Evolutionary conservation across 2,797 vertebrate species (phyloP).

Genomic region (Argentina silus): DNA sequence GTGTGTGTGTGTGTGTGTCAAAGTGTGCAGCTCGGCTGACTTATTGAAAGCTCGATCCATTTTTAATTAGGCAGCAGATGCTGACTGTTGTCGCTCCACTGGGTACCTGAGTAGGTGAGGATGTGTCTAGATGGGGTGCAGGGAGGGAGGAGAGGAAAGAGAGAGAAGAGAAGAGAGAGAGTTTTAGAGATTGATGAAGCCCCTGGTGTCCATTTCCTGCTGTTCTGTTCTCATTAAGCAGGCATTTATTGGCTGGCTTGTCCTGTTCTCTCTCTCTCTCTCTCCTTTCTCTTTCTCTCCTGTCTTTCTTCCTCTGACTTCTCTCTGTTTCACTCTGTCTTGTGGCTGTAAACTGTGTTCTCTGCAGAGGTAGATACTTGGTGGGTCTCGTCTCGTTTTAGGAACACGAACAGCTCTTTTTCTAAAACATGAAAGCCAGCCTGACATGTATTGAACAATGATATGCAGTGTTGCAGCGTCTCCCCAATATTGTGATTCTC

Average conservation of each 20-base stretch:
- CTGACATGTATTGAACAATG: no score
- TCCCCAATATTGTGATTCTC: conserved; percentile 31
- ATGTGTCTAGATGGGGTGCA: conserved; percentile 16
- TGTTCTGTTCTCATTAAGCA: conserved; percentile 2
- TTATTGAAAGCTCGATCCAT: conserved; percentile 60
- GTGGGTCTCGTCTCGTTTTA: no score
- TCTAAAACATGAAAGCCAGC: no score
- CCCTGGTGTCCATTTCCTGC: conserved; percentile 7
- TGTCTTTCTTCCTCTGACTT: background rate
- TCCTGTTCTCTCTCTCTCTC: conserved; percentile 16
- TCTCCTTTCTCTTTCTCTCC: background rate
- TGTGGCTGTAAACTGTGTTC: no score
- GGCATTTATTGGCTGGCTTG: conserved; percentile 8
- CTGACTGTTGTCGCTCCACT: conserved; percentile 23
- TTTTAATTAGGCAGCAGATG: conserved; percentile 55
- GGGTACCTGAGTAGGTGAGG: conserved; percentile 31
- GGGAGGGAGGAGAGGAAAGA: background rate
- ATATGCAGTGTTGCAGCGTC: conserved; percentile 16
- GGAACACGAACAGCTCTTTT: no score
- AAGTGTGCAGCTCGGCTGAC: conserved; percentile 29
- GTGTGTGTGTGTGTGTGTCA: conserved; percentile 16
- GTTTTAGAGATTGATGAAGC: background rate
- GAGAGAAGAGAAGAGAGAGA: background rate
- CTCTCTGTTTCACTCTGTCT: background rate
- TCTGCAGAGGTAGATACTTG: no score